A percentile compares a stretch with the other conserved stretches of the same genome.
These are phyloP conservation scores for Heliothis virescens DNA, from an alignment of 1,140 invertebrate species.

Conservation along the genomic window DNA sequence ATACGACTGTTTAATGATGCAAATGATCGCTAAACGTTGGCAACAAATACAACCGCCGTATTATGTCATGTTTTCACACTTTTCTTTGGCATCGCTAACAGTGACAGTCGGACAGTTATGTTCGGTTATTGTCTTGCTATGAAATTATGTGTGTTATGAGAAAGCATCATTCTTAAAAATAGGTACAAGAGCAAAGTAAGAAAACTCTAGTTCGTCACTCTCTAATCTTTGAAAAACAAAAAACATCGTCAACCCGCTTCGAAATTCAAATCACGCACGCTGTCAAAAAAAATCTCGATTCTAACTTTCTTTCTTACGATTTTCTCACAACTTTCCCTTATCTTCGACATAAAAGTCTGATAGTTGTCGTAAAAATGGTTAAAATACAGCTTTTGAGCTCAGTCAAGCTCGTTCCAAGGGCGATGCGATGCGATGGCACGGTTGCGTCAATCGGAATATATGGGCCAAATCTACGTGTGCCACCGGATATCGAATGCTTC, in stretches of 20 bases:
- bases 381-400: conserved; percentile 30
- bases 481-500: conserved; percentile 31
- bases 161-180: neutral
- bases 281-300: neutral
- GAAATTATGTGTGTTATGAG: neutral
- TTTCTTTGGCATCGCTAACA: conserved; percentile 27
- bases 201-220: neutral
- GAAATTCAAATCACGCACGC: conserved; percentile 35
- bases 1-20: conserved; percentile 16
- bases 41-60: conserved; percentile 15
- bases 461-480: conserved; percentile 31
- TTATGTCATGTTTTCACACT: conserved; percentile 36
- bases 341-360: conserved; percentile 5
- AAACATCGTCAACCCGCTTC: neutral
- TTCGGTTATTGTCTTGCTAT: neutral
- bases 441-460: conserved; percentile 45
- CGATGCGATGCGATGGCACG: conserved; percentile 21
- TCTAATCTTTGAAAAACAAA: neutral
- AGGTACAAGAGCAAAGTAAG: neutral
- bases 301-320: conserved; percentile 24
- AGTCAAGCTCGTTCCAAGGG: conserved; percentile 31
- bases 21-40: conserved; percentile 30
- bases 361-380: conserved; percentile 15
- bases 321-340: conserved; percentile 21
- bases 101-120: neutral